A percentile compares a stretch with the other conserved stretches of the same genome.
Evolutionary conservation across 1,140 invertebrate species (phyloP).

Genomic region (Adelges cooleyi): DNA sequence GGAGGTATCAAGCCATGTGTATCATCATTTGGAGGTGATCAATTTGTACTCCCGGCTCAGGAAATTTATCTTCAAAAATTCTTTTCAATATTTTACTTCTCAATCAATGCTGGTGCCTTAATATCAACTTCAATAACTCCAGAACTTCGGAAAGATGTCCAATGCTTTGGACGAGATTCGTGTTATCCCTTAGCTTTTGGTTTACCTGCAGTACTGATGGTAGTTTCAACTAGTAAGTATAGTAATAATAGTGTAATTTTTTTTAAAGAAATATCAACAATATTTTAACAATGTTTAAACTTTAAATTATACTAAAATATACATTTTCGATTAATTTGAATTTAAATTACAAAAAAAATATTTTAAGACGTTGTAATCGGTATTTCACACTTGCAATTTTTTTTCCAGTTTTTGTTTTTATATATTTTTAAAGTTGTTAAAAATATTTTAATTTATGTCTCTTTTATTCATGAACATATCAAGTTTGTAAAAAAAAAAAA

Average conservation of each 20-base stretch:
- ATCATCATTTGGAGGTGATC: constrained; percentile 94
- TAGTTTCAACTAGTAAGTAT: constrained; percentile 60
- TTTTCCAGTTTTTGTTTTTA: no score
- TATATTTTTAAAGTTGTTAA: no score
- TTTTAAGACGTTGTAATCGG: no score
- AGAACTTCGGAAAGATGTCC: constrained; percentile 63
- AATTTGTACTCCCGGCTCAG: constrained; percentile 72
- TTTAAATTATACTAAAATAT: no score
- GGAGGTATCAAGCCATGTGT: constrained; percentile 98
- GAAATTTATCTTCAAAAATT: constrained; percentile 64
- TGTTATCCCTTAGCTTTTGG: constrained; percentile 89
- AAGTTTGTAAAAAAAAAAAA: no score
- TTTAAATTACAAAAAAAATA: no score
- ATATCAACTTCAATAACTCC: constrained; percentile 84
- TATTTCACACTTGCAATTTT: no score
- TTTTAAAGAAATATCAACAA: no score
- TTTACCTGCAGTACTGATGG: constrained; percentile 76
- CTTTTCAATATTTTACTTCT: constrained; percentile 89
- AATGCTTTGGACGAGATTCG: constrained; percentile 65
- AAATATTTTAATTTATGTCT: no score
- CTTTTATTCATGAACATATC: no score
- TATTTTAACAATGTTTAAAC: no score
- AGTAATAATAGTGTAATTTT: neutral
- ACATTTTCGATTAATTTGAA: no score
- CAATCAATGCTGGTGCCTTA: constrained; percentile 84